Conservation (phyloP, 2,888 invertebrate genomes). For the Agriotes lineatus region DNA sequence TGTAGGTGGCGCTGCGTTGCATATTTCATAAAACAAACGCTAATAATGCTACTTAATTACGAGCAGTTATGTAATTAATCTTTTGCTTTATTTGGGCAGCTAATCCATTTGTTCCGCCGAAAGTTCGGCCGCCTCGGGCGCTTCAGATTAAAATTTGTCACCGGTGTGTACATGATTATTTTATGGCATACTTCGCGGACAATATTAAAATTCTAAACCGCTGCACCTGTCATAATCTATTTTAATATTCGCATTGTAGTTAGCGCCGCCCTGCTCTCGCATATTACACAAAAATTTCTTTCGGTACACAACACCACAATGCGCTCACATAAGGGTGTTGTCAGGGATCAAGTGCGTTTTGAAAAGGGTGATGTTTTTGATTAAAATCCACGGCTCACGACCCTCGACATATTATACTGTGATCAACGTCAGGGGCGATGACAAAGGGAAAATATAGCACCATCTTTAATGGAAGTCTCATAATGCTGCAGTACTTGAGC, state of each 20-base stretch:
- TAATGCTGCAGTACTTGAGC: constrained; percentile 22
- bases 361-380: constrained; percentile 44
- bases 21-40: no score
- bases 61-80: no score
- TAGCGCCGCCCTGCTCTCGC: not conserved
- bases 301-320: constrained; percentile 26
- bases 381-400: constrained; percentile 38
- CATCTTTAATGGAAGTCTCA: constrained; percentile 37
- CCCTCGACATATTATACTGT: constrained; percentile 43
- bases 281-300: constrained; percentile 23
- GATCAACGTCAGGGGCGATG: constrained; percentile 38
- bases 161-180: not conserved
- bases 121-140: no score
- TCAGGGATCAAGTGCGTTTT: constrained; percentile 39
- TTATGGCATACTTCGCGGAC: not conserved
- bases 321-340: constrained; percentile 35
- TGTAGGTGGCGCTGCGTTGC: no score
- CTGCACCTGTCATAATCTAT: constrained; percentile 9
- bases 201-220: not conserved
- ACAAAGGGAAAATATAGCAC: constrained; percentile 38
- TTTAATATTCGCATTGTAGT: constrained; percentile 15
- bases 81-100: no score
- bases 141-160: no score
- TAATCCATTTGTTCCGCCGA: no score
- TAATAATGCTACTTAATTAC: no score